These are phyloP conservation scores for Araneus ventricosus DNA, from an alignment of 1,140 invertebrate species.

Conservation along the genomic window DNA sequence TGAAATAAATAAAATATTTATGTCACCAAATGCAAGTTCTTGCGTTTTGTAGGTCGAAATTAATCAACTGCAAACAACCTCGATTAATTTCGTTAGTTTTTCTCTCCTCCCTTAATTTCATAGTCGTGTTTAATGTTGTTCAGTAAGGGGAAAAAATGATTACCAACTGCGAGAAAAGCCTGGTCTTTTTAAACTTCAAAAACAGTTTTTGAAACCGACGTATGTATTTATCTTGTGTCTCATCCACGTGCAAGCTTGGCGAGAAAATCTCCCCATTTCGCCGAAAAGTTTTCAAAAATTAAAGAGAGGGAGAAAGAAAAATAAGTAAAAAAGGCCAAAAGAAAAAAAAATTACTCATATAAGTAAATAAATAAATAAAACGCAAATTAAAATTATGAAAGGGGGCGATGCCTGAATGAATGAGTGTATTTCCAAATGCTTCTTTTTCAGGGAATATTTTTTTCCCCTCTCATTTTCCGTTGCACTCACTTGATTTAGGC, in stretches of 20 bases:
- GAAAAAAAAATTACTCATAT: constrained; percentile 50
- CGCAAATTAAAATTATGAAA: constrained; percentile 52
- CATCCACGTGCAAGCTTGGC: constrained; percentile 42
- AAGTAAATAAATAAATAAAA: constrained; percentile 44
- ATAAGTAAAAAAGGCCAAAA: not conserved
- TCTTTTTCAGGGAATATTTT: constrained; percentile 29
- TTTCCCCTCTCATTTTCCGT: constrained; percentile 19
- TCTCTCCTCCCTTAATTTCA: constrained; percentile 36
- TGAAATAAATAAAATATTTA: not conserved
- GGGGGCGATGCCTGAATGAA: constrained; percentile 49
- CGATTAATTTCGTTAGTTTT: constrained; percentile 41
- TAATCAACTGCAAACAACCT: constrained; percentile 41
- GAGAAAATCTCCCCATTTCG: constrained; percentile 39
- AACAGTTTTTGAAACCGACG: constrained; percentile 52
- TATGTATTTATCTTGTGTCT: constrained; percentile 68
- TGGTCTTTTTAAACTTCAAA: constrained; percentile 40
- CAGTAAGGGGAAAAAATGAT: not conserved
- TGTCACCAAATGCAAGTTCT: constrained; percentile 2
- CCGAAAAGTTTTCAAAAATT: constrained; percentile 55
- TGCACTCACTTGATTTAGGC: not conserved
- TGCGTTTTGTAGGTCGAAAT: constrained; percentile 25
- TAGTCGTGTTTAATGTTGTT: constrained; percentile 30
- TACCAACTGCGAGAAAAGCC: not conserved
- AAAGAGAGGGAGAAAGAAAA: not conserved
- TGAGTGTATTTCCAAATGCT: constrained; percentile 48